phyloP scores from a whole-genome alignment of 2,888 invertebrate species.

The Agrotis clavis region DNA sequence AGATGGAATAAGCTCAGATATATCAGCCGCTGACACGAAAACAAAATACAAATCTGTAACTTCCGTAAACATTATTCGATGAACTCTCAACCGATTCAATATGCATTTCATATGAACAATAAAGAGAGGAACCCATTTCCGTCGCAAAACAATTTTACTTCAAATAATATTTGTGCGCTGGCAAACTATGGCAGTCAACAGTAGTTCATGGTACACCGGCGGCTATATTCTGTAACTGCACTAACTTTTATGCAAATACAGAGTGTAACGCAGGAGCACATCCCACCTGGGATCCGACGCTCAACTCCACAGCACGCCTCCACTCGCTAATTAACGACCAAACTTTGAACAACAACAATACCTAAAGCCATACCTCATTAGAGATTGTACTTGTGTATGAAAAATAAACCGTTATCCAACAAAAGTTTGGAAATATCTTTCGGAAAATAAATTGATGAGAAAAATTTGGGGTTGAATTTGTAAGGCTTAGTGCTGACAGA shows the following conservation, averaged over 20 bases:
- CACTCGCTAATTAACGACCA: conserved; percentile 81
- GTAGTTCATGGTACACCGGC: conserved; percentile 67
- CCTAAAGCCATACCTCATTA: conserved; percentile 78
- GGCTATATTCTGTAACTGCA: conserved; percentile 73
- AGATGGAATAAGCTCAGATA: conserved; percentile 32
- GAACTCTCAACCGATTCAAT: conserved; percentile 49
- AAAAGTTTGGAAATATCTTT: conserved; percentile 55
- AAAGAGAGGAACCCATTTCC: conserved; percentile 58
- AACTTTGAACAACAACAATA: conserved; percentile 79
- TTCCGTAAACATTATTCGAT: conserved; percentile 56
- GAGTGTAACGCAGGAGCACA: conserved; percentile 73
- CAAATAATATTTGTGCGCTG: conserved; percentile 58
- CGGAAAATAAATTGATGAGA: conserved; percentile 46
- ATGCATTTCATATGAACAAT: conserved; percentile 61
- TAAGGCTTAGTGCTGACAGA: conserved; percentile 21
- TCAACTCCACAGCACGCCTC: conserved; percentile 70
- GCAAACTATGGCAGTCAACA: conserved; percentile 58
- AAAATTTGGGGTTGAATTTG: conserved; percentile 23
- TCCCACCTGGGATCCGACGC: conserved; percentile 81
- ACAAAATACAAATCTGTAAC: conserved; percentile 56
- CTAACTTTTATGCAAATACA: conserved; percentile 83
- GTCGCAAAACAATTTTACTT: conserved; percentile 64
- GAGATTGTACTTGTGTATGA: conserved; percentile 67
- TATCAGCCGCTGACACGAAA: conserved; percentile 44
- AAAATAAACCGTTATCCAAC: conserved; percentile 56